These are phyloP conservation scores for Camelus dromedarius DNA, from an alignment of 2,113 vertebrate species.

Conservation along the genomic window DNA sequence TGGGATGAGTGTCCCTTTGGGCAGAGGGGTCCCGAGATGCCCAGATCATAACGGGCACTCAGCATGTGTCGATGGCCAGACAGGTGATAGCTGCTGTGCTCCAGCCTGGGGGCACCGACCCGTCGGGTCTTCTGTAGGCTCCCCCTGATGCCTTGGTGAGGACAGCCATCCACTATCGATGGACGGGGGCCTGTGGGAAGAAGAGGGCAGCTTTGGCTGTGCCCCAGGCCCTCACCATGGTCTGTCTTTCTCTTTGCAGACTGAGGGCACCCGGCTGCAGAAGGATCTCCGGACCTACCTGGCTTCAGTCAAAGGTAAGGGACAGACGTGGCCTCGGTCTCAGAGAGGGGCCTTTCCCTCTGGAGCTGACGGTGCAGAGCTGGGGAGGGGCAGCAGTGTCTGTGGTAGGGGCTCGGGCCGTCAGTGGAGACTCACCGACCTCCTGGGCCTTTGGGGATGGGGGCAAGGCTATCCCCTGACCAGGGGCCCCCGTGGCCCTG, in stretches of 20 bases:
- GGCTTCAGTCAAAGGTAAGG: conserved; percentile 95
- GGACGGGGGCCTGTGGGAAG: not conserved
- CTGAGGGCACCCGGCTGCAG: conserved; percentile 96
- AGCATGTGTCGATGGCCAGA: fast-evolving
- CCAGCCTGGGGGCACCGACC: fast-evolving
- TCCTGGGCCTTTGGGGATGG: not conserved
- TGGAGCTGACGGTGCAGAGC: not conserved
- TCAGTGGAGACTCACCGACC: not conserved
- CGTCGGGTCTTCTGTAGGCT: not conserved
- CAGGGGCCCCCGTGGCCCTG: not conserved
- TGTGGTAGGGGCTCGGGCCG: too few species aligned
- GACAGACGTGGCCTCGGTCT: not conserved
- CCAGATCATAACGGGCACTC: fast-evolving
- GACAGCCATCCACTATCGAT: not conserved
- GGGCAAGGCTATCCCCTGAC: not conserved
- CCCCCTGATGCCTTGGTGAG: not conserved
- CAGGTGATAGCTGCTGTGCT: fast-evolving
- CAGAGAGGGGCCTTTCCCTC: not conserved
- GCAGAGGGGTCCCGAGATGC: fast-evolving
- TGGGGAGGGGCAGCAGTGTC: not conserved
- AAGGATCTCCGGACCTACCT: conserved; percentile 97
- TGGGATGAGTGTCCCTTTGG: too few species aligned
- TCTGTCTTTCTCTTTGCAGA: conserved; percentile 84
- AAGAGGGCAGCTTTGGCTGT: not conserved
- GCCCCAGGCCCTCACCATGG: not conserved